Base-by-base conservation (phyloP, 2,113 vertebrate genomes). In the Myanophis thanlyinensis region DNA sequence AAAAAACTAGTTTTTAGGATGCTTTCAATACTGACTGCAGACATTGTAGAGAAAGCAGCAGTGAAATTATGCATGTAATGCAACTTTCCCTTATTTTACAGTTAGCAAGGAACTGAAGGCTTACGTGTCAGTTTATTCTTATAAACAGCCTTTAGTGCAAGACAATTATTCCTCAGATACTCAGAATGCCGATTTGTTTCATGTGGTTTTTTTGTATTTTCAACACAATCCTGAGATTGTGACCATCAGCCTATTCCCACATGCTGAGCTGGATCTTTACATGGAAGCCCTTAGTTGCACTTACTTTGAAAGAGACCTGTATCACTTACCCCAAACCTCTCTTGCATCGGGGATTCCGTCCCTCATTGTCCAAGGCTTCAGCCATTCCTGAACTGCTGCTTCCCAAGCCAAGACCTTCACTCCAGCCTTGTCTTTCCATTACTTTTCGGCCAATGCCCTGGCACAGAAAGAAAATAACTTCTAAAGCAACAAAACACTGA, bases 351-450 rank as follows among this genome's bases (percentile, higher is more conserved):
- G 99, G 99, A 96, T 99, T 97, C 97, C 99, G 99, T 0, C 99
- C 99, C 0, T 99, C 98, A 0, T 96, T 98, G 47, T 98, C 98
- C 93, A 99, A 97, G 4, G 99, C 99, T 88, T 99, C 98, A 0
- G 98, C 87, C 35, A 99, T 98, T 25, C 99, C 99, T 0, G 94
- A 92, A 91, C 97, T 98, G 93, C 96, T 98, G 97, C 97, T 97
- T 0, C 99, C 99, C 56, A 99, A 97, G 0, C 99, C 99, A 87
- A 98, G 97, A 20, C 99, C 99, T 1, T 99, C 99, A 0, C 92
- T 98, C 99, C 99, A 99, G 87, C 99, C 99, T 87, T 99, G 99
- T 92, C 96, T 98, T 96, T 99, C 98, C 98, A 99, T 98, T 90
- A 99, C 96, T 94, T 98, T 99, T 94, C 99, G 97, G 7, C 99